These are phyloP conservation scores for Cephalophus harveyi DNA, from an alignment of 2,113 vertebrate genomes.

Conservation along the genomic window DNA sequence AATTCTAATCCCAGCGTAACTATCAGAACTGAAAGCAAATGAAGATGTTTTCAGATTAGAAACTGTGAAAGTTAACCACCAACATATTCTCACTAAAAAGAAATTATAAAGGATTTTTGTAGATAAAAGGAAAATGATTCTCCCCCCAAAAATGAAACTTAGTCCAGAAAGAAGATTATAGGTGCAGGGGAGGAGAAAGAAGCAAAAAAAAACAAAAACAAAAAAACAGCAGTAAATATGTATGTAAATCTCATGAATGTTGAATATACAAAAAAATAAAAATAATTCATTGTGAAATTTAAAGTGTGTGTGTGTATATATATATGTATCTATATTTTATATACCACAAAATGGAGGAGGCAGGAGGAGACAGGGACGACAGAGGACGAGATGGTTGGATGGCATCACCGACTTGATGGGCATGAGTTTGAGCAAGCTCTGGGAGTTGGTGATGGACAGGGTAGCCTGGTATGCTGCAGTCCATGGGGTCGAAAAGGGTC, in stretches of 20 bases:
- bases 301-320: background rate
- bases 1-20: background rate
- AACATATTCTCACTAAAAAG: background rate
- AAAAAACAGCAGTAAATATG: background rate
- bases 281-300: background rate
- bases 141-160: background rate
- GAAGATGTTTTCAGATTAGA: constrained; percentile 10
- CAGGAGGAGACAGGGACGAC: rapidly evolving
- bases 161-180: background rate
- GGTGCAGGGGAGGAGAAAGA: background rate
- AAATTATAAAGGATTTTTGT: background rate
- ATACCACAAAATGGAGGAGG: background rate
- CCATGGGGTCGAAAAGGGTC: background rate
- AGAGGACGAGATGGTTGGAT: background rate
- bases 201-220: background rate
- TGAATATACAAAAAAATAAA: background rate
- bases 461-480: background rate
- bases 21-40: background rate
- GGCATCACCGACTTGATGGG: background rate
- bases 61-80: background rate
- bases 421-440: background rate
- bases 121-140: background rate
- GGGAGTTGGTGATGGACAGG: background rate
- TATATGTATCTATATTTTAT: background rate
- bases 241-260: background rate